These are phyloP conservation scores for Ophion slaviceki DNA, from an alignment of 2,888 invertebrate species.

Conservation along the genomic window DNA sequence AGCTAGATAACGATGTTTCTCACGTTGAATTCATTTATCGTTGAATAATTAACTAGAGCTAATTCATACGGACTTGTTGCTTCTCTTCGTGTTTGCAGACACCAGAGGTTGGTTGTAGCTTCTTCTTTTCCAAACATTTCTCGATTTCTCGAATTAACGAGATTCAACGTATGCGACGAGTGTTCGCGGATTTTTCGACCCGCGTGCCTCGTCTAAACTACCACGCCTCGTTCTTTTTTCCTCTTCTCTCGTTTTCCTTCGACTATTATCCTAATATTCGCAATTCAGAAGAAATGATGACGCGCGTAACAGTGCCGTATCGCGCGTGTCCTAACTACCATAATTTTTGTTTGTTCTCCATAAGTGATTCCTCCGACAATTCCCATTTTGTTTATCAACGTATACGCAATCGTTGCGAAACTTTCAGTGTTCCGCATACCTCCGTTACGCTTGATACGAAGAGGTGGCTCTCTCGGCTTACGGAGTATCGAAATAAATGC, in stretches of 20 bases:
- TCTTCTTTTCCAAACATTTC: not conserved
- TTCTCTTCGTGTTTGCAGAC: constrained; percentile 11
- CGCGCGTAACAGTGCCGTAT: constrained; percentile 32
- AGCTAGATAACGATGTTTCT: constrained; percentile 44
- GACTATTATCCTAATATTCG: constrained; percentile 71
- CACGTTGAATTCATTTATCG: constrained; percentile 9
- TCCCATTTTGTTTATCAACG: not conserved
- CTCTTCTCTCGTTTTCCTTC: constrained; percentile 40
- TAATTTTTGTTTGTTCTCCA: not conserved
- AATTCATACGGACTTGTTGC: not conserved
- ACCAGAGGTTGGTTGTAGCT: not conserved
- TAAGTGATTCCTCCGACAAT: constrained; percentile 7
- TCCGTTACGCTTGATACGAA: constrained; percentile 1
- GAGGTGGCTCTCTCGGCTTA: not conserved
- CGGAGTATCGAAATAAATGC: constrained; percentile 3
- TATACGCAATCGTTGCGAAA: constrained; percentile 12
- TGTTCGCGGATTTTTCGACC: constrained; percentile 20
- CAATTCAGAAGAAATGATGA: constrained; percentile 63
- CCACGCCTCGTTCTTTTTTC: constrained; percentile 20
- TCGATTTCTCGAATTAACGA: constrained; percentile 29
- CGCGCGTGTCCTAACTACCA: constrained; percentile 14
- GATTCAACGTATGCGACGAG: constrained; percentile 29
- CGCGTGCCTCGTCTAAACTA: constrained; percentile 18
- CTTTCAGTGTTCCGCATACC: constrained; percentile 5
- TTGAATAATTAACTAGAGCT: not conserved